Evolutionary conservation across 2,888 invertebrate species (phyloP).

Genomic region (Drymonia ruficornis): DNA sequence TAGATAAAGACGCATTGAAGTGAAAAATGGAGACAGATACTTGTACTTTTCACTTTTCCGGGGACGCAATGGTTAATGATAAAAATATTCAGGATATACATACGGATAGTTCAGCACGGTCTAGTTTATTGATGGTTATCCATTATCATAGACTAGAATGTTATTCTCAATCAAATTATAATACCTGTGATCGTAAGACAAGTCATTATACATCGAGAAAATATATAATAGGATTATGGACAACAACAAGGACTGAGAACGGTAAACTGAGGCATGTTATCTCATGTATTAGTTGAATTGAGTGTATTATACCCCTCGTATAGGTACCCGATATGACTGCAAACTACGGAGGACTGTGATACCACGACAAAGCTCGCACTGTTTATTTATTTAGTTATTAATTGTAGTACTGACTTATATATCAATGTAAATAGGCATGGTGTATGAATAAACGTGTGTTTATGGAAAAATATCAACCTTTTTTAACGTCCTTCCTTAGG

Average conservation of each 20-base stretch:
- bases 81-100: too few species aligned
- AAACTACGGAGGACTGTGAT: constrained; percentile 67
- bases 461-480: constrained; percentile 22
- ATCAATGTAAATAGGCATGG: constrained; percentile 71
- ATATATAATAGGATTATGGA: too few species aligned
- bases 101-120: too few species aligned
- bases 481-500: background rate
- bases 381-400: constrained; percentile 59
- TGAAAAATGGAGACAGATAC: background rate
- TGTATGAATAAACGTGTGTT: constrained; percentile 61
- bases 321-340: constrained; percentile 25
- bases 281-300: background rate
- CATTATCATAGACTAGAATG: too few species aligned
- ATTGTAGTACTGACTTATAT: constrained; percentile 47
- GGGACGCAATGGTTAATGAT: too few species aligned
- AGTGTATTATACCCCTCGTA: constrained; percentile 15
- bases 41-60: too few species aligned
- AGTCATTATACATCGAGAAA: too few species aligned
- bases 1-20: constrained; percentile 8
- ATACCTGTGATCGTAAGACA: too few species aligned
- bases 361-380: constrained; percentile 68
- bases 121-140: too few species aligned
- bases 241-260: background rate
- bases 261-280: background rate
- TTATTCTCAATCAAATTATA: too few species aligned